These are phyloP conservation scores for Lerema accius DNA, from an alignment of 1,140 invertebrate genomes.

Conservation along the genomic window DNA sequence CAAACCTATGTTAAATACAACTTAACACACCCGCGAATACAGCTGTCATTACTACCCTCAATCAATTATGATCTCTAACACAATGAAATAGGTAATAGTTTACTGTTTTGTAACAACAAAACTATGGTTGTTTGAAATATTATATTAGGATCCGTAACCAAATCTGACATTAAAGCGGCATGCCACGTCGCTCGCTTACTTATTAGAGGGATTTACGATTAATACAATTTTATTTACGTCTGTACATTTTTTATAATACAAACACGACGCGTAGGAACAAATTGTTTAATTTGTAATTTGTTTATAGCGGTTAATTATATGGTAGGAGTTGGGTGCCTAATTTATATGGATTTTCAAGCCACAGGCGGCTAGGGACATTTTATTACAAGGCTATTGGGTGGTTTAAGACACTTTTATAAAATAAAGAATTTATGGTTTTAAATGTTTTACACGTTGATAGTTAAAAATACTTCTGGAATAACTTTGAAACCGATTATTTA, in stretches of 20 bases:
- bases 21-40: slow-evolving; percentile 47
- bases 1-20: slow-evolving; percentile 68
- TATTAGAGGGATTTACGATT: slow-evolving; percentile 73
- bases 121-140: slow-evolving; percentile 48
- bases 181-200: slow-evolving; percentile 57
- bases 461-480: background rate
- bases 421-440: slow-evolving; percentile 11
- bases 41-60: background rate
- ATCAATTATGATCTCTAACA: slow-evolving; percentile 35
- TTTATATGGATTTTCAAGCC: slow-evolving; percentile 52
- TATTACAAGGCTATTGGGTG: slow-evolving; percentile 55
- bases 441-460: background rate
- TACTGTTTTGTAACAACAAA: background rate
- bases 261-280: slow-evolving; percentile 66
- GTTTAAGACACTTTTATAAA: slow-evolving; percentile 35
- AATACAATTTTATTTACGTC: slow-evolving; percentile 65
- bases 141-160: slow-evolving; percentile 68
- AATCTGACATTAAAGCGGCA: slow-evolving; percentile 74
- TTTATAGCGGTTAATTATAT: slow-evolving; percentile 73
- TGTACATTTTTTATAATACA: slow-evolving; percentile 69
- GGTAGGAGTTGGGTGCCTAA: slow-evolving; percentile 51
- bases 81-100: slow-evolving; percentile 21
- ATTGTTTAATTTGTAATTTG: slow-evolving; percentile 76
- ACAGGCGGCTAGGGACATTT: slow-evolving; percentile 51
- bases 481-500: too few relatives aligned